Base-by-base conservation (phyloP, 2,797 vertebrate genomes). In the Spea hammondii region DNA sequence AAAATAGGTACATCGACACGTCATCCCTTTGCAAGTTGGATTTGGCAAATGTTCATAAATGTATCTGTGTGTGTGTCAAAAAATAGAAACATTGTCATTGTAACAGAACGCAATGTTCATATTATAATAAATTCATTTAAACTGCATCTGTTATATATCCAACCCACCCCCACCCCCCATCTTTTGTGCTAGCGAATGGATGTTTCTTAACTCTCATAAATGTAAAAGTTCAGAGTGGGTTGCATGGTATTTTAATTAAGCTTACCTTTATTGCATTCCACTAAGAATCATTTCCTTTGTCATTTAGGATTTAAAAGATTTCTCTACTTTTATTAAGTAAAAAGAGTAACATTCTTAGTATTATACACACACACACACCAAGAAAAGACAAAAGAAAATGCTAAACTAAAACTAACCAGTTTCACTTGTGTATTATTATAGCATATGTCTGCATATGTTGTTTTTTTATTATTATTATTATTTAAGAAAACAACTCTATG, bases 51-150 rank as follows among this genome's bases (percentile, higher is more conserved):
- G 67, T 55, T 70, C 70, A 80, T 57, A 53, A 76, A 71, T 57
- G 60, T 59, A 51, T 74, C 55, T 62, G 14, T 17, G 65, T 17
- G 65, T 66, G 68, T 78, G 53, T 65, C 66, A 79, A 66, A 75
- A 70, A 72, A 55, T 55, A 72, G 51, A 45, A 64, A 48, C 49
- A 46, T 78, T 51, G 51, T 53, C 14, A 77, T 64, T 48, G 59
- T 10, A 55, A 45, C n/a, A 49, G 62, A 59, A 72, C 49, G 12
- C 47, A 57, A 8, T 44, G 47, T 72, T 48, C 70, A 14, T 14
- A 53, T 60, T 11, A 79, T 72, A 60, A 78, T 78, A 64, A 17
- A 77, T 70, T 77, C 49, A 78, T 67, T 51, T 57, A 53, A 44
- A 17, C 70, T 59, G 4, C 65, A 79, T 68, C 53, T 44, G 6